These are phyloP conservation scores for Drosophila siamana DNA, from an alignment of 2,888 invertebrate species.

Conservation along the genomic window DNA sequence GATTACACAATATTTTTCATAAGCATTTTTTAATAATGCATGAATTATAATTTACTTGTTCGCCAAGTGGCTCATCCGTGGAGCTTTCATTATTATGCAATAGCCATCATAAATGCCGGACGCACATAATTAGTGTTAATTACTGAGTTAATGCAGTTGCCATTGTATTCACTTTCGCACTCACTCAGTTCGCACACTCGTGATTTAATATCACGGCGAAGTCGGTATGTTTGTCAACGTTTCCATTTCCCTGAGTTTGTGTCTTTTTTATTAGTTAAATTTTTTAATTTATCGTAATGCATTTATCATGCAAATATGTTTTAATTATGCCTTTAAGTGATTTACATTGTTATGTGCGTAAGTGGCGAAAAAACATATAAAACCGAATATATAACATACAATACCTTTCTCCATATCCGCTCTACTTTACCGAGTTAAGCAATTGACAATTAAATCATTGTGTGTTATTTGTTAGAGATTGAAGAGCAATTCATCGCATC, in stretches of 20 bases:
- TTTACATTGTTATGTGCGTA: slow-evolving; percentile 46
- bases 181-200: slow-evolving; percentile 9
- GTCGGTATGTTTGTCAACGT: slow-evolving; percentile 5
- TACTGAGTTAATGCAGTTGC: slow-evolving; percentile 75
- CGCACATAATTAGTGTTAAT: slow-evolving; percentile 76
- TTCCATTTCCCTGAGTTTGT: background rate
- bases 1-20: slow-evolving; percentile 21
- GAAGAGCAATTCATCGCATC: background rate
- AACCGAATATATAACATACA: slow-evolving; percentile 3
- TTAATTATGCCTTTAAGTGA: slow-evolving; percentile 68
- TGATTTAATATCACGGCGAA: slow-evolving; percentile 51
- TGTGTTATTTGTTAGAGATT: background rate
- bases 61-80: slow-evolving; percentile 6
- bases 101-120: slow-evolving; percentile 56
- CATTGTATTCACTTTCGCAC: slow-evolving; percentile 35
- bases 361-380: slow-evolving; percentile 16
- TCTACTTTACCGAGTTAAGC: background rate
- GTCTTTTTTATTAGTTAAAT: slow-evolving; percentile 19
- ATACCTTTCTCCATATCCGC: background rate
- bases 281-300: slow-evolving; percentile 39
- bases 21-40: slow-evolving; percentile 58
- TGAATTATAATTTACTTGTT: slow-evolving; percentile 55
- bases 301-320: slow-evolving; percentile 60
- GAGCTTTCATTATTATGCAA: slow-evolving; percentile 37
- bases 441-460: slow-evolving; percentile 2